Evolutionary conservation across 1,140 invertebrate species (phyloP), one percentile per base, ranked within the genome.

Genomic region (Amyelois transitella): DNA sequence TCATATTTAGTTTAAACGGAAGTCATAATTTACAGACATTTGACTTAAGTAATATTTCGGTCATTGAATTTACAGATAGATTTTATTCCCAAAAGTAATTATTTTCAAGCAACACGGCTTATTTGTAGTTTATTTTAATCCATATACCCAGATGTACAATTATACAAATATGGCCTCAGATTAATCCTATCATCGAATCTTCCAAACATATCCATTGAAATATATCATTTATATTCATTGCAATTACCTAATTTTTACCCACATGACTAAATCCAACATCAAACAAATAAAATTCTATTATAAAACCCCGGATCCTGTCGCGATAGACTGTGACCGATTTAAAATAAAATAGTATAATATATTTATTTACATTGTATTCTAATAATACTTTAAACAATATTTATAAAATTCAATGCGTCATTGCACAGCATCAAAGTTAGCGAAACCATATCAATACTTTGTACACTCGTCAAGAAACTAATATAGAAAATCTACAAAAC

Each of bases 301-400:
- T 28, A 64, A 61, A 69, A 58, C 56, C 51, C 53, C 58, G 45
- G 24, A 66, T 55, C 58, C 47, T 22, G 47, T 55, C 45, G 32
- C 2, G 14, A 51, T 53, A 28, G 58, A 60, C 43, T 65, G 65
- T 61, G 64, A 68, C 58, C 68, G 58, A 57, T 66, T 62, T 66
- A 60, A 71, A 24, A 70, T 75, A 77, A 69, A 78, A 74, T 14
- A 72, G 75, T 69, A 79, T 76, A 75, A 83, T 80, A 80, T 76
- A 80, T 80, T 78, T 86, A 84, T 85, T 60, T 85, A 86, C 83
- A 86, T 60, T 64, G 72, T 84, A 83, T 74, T 73, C 81, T 86
- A 85, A 83, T 83, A 85, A 86, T 85, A 86, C 80, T 85, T 83
- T 77, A 79, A 86, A 86, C 77, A 81, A 83, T 83, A 84, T 84